A percentile compares a stretch with the other conserved stretches of the same genome.
Conservation (phyloP, 2,888 invertebrate species). For the Isoperla grammatica region DNA sequence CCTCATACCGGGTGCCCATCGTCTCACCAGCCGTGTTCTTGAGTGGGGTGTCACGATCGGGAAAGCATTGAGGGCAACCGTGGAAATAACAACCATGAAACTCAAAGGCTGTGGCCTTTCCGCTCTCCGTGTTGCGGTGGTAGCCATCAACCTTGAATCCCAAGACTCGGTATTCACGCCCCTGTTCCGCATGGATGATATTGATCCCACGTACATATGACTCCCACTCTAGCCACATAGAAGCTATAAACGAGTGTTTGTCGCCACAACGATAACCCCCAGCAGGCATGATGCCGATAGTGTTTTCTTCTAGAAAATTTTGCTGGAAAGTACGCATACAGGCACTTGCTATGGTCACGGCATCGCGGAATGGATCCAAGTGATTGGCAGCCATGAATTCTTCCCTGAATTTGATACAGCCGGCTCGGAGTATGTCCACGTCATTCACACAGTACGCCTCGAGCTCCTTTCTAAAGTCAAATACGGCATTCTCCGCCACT, state of each 20-base stretch:
- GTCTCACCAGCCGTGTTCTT: constrained; percentile 7
- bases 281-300: constrained; percentile 22
- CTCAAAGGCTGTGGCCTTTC: too few relatives aligned
- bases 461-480: too few relatives aligned
- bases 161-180: constrained; percentile 17
- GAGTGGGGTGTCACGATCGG: too few relatives aligned
- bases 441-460: too few relatives aligned
- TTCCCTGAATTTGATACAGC: too few relatives aligned
- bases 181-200: constrained; percentile 21
- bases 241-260: constrained; percentile 21
- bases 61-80: too few relatives aligned
- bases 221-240: constrained; percentile 20
- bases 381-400: too few relatives aligned
- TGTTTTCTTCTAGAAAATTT: constrained; percentile 20
- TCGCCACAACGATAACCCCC: constrained; percentile 22
- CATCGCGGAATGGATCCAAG: too few relatives aligned
- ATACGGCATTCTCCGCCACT: too few relatives aligned
- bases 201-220: constrained; percentile 9
- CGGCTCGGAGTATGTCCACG: too few relatives aligned
- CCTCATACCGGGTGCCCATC: constrained; percentile 20
- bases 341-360: too few relatives aligned
- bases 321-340: neutral
- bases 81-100: too few relatives aligned
- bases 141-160: constrained; percentile 23
- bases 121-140: constrained; percentile 9